Base-by-base conservation (phyloP, 2,888 invertebrate species). In the Idaea aversata region DNA sequence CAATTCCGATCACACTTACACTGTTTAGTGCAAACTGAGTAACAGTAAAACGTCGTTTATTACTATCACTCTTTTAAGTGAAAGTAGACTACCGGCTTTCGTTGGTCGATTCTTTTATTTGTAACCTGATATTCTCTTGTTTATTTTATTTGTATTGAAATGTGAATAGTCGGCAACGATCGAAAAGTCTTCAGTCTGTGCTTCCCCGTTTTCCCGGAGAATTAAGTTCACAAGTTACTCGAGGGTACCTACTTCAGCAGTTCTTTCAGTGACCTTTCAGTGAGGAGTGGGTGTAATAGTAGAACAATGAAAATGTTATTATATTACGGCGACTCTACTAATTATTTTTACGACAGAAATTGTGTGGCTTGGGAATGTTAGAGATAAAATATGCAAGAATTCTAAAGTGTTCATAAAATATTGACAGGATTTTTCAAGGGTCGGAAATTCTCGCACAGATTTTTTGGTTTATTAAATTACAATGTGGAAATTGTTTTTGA, bases 11-110 rank as follows among this genome's bases (percentile, higher is more conserved):
- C 5, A 47, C 47, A 47, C 13, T 10, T 47, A 5, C 13, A 47
- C 47, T 47, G 47, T 4, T 47, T 10, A 47, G 7, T 47, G 47
- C 47, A 10, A 47, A 47, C 47, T 47, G 47, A 47, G 47, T 47
- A 47, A 47, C 62, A 69, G 71, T 70, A 69, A 73, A 73, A 65
- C 64, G 63, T 66, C 70, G 67, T 70, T 74, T 74, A 72, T 70
- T 72, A 67, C 64, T 69, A 70, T 71, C 73, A 70, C 69, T 72
- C 71, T 69, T 73, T 71, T 70, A 74, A 72, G 72, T 69, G 71
- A 67, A 67, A 63, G 47, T 13, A 47, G 47, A 47, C 47, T 47
- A 13, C 47, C 13, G 47, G 7, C 47, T 10, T 47, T 47, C 47
- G 7, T 25, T 25, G 3, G 10, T 47, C 4, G 47, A 47, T 7